phyloP scores from a whole-genome alignment of 2,797 vertebrate genomes.

The Xyrichtys novacula region DNA sequence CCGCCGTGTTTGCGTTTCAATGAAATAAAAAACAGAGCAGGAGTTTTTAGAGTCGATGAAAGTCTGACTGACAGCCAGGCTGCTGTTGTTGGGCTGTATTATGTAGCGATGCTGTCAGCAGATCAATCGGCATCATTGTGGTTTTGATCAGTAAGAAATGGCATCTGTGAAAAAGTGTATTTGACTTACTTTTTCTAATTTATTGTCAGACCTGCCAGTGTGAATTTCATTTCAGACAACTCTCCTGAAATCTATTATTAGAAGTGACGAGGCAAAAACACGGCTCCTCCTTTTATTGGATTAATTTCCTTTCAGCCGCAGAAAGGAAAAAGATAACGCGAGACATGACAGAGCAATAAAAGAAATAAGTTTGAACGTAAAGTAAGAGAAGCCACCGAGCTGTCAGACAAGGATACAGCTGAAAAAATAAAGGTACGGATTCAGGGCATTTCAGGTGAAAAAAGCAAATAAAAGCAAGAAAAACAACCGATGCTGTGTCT shows the following conservation, averaged over 20 bases:
- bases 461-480: too few species aligned
- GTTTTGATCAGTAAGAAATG: neutral
- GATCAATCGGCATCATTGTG: constrained; percentile 15
- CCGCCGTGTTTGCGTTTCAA: neutral
- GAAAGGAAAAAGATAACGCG: constrained; percentile 19
- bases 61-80: constrained; percentile 17
- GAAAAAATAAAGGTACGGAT: too few species aligned
- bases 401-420: too few species aligned
- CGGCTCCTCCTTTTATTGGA: constrained; percentile 11
- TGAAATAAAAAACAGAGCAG: constrained; percentile 1
- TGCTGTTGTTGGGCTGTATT: constrained; percentile 1
- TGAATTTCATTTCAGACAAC: constrained; percentile 30
- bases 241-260: constrained; percentile 27
- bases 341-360: constrained; percentile 51
- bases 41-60: constrained; percentile 23
- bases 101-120: neutral
- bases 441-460: too few species aligned
- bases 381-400: too few species aligned
- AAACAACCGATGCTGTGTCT: too few species aligned
- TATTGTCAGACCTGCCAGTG: constrained; percentile 11
- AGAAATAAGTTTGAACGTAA: constrained; percentile 32
- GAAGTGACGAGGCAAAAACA: constrained; percentile 20
- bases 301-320: constrained; percentile 15
- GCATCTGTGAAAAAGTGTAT: constrained; percentile 31
- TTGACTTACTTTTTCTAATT: constrained; percentile 32